Conservation (phyloP, 2,797 vertebrate genomes). For the Gymnoscopelus microlampas region DNA sequence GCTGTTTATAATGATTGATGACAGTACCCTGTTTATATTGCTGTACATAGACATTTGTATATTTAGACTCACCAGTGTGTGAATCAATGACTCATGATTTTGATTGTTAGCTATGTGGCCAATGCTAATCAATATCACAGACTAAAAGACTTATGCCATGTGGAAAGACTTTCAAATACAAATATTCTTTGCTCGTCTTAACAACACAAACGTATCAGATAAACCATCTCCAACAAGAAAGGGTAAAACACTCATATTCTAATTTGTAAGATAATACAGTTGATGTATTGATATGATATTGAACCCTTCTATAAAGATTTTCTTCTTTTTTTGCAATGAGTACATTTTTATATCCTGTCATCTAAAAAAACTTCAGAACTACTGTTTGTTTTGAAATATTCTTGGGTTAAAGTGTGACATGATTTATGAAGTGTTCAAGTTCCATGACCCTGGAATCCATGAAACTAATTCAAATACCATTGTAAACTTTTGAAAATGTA, state of each 20-base stretch:
- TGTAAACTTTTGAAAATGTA: constrained; percentile 10
- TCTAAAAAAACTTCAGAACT: not conserved
- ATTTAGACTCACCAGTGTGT: constrained; percentile 41
- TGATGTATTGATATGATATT: not conserved
- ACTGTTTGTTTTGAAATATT: constrained; percentile 12
- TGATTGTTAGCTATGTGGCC: constrained; percentile 30
- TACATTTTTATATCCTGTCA: no score
- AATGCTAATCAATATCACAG: constrained; percentile 59
- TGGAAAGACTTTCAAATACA: no score
- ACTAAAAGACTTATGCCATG: not conserved
- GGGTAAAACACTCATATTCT: no score
- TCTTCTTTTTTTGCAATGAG: no score
- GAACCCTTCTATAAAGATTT: not conserved
- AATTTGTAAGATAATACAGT: not conserved
- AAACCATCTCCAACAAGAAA: no score
- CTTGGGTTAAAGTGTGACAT: not conserved
- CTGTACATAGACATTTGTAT: constrained; percentile 70
- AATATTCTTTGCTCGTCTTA: no score
- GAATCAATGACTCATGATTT: constrained; percentile 32
- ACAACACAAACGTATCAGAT: no score
- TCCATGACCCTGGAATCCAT: not conserved
- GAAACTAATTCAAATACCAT: constrained; percentile 1
- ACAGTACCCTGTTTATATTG: constrained; percentile 49
- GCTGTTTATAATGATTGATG: constrained; percentile 41
- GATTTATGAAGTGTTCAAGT: not conserved